Conservation (phyloP, 2,797 vertebrate genomes). For the Ceryle rudis region DNA sequence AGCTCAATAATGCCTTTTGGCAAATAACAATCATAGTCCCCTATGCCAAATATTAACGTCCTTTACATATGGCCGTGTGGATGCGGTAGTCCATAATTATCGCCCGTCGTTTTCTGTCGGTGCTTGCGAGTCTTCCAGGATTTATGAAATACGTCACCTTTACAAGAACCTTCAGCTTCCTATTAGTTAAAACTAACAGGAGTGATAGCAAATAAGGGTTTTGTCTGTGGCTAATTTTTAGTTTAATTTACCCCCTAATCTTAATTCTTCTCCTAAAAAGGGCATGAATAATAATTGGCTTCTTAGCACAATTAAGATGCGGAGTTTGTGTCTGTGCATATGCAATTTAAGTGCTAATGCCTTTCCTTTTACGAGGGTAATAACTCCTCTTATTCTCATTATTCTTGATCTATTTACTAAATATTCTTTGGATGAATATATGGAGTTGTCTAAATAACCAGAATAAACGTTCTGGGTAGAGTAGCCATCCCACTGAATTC, state of each 20-base stretch:
- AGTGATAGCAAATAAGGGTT: background rate
- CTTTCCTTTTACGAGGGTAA: background rate
- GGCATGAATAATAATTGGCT: background rate
- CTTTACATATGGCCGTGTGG: background rate
- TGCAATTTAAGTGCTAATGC: background rate
- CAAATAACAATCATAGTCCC: background rate
- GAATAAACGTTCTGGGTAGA: background rate
- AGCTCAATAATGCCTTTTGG: background rate
- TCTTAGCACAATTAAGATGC: background rate
- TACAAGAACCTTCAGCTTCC: background rate
- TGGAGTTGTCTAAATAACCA: background rate
- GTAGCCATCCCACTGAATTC: background rate
- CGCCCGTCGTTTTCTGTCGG: background rate
- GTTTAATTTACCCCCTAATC: background rate
- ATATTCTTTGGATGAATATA: background rate
- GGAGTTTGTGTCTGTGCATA: background rate
- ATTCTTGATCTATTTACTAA: background rate
- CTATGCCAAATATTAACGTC: background rate
- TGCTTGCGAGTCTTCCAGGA: background rate
- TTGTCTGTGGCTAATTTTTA: background rate
- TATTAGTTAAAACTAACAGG: background rate
- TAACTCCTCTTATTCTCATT: background rate
- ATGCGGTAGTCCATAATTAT: background rate
- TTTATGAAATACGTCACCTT: background rate
- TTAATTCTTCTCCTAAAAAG: background rate